Base-by-base conservation (phyloP, 2,797 vertebrate species). In the Rhyacichthys aspro region DNA sequence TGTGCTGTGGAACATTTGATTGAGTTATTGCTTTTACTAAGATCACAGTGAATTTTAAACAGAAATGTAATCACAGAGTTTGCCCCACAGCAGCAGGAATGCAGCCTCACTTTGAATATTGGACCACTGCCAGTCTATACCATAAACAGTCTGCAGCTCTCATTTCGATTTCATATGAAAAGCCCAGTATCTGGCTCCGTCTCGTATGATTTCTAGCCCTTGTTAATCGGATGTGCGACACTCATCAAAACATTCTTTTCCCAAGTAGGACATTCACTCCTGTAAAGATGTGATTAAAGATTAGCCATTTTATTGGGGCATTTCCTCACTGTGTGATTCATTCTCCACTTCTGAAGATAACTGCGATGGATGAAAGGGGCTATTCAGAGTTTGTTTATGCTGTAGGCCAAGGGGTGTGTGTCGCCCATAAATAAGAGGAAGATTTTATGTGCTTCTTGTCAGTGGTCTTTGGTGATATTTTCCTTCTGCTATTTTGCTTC, bases 1-100 rank as follows among this genome's bases (percentile, higher is more conserved):
- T 87, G 85, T 80, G 46, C 83, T 82, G 86, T 88, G 84, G 74
- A 87, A 79, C 85, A 86, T 86, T 86, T 84, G 67, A 62, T 74
- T 81, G 79, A 90, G 75, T 83, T 79, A 85, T 86, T 79, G 80
- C 79, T 72, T 79, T 74, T 81, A 62, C 63, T 55, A 54, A 81
- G 72, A 76, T 84, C 73, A 61, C 72, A 70, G 67, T 77, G 77
- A 72, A 78, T 81, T 84, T 74, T 72, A 77, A 84, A 80, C 72
- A 80, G 62, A 80, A 83, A 82, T 69, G 46, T 61, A 83, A 83
- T 85, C 82, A 79, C 73, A 62, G 48, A 37, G 53, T 36, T 16
- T 56, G 73, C 55, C 50, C 47, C 0, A 16, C 47, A 64, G 60
- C 63, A 58, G 28, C 4, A 61, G 55, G 67, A 64, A 69, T 57